Conservation (phyloP, 2,113 vertebrate species). For the Mastomys natalensis region DNA sequence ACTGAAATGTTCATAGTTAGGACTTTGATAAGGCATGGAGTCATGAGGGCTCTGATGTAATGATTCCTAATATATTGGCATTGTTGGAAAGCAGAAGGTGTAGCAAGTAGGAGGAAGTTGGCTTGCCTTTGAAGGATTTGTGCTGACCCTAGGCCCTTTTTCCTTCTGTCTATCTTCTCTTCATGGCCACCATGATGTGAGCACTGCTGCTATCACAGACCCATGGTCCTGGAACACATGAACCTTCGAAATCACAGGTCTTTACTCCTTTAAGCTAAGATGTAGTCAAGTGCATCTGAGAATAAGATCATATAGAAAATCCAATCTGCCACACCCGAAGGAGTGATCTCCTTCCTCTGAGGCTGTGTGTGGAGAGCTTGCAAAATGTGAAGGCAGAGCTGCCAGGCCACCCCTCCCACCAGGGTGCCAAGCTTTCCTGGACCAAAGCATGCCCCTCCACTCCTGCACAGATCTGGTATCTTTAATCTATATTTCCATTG, state of each 20-base stretch:
- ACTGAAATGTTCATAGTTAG: background rate
- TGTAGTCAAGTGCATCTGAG: background rate
- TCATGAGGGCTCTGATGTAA: background rate
- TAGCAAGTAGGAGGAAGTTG: background rate
- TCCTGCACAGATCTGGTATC: background rate
- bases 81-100: background rate
- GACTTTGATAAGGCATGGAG: background rate
- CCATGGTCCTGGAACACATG: background rate
- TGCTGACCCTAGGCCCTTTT: background rate
- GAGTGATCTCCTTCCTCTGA: rapidly evolving
- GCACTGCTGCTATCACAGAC: background rate
- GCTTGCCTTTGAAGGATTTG: background rate
- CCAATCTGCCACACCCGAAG: background rate
- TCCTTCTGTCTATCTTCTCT: background rate
- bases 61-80: background rate
- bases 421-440: no score
- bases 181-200: no score
- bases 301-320: background rate
- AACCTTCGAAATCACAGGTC: background rate
- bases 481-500: background rate
- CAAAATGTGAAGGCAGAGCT: background rate
- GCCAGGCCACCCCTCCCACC: background rate
- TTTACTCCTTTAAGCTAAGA: background rate
- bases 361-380: background rate
- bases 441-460: no score